phyloP scores from a whole-genome alignment of 37 sponge, comb jelly and placozoan species.

The Beroe ovata region DNA sequence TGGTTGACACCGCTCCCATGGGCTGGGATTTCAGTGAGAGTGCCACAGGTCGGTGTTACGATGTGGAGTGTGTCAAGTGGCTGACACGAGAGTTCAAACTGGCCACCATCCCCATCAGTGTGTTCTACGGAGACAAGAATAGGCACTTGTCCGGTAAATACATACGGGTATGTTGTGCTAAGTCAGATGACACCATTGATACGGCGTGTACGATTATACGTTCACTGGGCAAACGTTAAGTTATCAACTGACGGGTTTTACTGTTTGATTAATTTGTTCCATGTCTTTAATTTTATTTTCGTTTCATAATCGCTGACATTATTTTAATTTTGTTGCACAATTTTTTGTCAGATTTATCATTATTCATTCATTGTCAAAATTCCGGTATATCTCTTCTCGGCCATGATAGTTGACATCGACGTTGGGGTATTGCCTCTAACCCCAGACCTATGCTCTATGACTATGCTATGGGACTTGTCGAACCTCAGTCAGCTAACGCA shows the following conservation, averaged over 20 bases:
- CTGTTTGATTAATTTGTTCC: neutral
- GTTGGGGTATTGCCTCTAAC: too few relatives aligned
- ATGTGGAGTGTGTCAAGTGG: conserved; percentile 87
- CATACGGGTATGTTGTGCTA: conserved; percentile 83
- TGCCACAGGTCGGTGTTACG: conserved; percentile 71
- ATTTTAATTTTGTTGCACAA: too few relatives aligned
- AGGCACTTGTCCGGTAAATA: conserved; percentile 72
- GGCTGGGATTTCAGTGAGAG: conserved; percentile 69
- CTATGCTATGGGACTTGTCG: too few relatives aligned
- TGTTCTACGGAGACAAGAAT: conserved; percentile 82
- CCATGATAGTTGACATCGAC: too few relatives aligned
- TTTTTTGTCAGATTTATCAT: too few relatives aligned
- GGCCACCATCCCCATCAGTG: conserved; percentile 81
- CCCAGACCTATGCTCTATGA: too few relatives aligned
- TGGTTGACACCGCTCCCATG: conserved; percentile 79
- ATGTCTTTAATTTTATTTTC: neutral
- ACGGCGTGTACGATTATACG: conserved; percentile 34
- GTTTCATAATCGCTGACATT: neutral
- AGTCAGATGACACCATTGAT: conserved; percentile 68
- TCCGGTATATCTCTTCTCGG: too few relatives aligned
- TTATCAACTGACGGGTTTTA: neutral
- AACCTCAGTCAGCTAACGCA: too few relatives aligned
- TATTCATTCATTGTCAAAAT: too few relatives aligned
- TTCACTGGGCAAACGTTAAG: neutral
- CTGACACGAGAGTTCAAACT: conserved; percentile 76